Base-by-base conservation (phyloP, 2,888 invertebrate species). In the Agrochola lota region DNA sequence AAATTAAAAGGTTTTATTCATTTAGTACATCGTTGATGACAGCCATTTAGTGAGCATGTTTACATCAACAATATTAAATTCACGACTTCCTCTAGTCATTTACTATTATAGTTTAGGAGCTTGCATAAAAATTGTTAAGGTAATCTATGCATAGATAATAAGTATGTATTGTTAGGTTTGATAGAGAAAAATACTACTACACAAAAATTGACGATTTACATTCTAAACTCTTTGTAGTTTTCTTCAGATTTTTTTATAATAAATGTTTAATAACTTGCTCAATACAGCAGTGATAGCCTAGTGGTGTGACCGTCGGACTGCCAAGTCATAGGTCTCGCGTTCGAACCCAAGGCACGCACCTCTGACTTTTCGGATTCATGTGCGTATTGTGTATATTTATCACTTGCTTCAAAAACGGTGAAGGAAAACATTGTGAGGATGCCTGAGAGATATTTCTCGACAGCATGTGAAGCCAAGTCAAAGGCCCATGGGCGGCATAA, bases 1-100 rank as follows among this genome's bases (percentile, higher is more conserved):
- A 83, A 60, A 75, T 60, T 78, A 71, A 86, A 86, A 86, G 83
- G 75, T 62, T 84, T 79, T 75, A 85, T 78, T 86, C 57, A 84
- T 78, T 84, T 67, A 62, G 71, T 74, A 84, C 67, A 73, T n/a
- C 67, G 66, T 62, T 75, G 86, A 78, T 75, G 84, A 86, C 83
- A 84, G 84, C 60, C 46, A 73, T 70, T 83, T 85, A 78, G 83
- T 71, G 15, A 15, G 26, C 70, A 73, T 73, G 77, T 73, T 75
- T 69, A 71, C 81, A 75, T 83, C 55, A 63, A 68, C 67, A 55
- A 71, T 85, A 84, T 87, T 82, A 76, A 74, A 74, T 81, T 70
- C 77, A 83, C 63, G 59, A 85, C 71, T 85, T 81, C 82, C 77
- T 72, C 9, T 46, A 23, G 17, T 17, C 46, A 63, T 72, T 66